Conservation (phyloP, 1,140 invertebrate species). For the Venturia canescens region DNA sequence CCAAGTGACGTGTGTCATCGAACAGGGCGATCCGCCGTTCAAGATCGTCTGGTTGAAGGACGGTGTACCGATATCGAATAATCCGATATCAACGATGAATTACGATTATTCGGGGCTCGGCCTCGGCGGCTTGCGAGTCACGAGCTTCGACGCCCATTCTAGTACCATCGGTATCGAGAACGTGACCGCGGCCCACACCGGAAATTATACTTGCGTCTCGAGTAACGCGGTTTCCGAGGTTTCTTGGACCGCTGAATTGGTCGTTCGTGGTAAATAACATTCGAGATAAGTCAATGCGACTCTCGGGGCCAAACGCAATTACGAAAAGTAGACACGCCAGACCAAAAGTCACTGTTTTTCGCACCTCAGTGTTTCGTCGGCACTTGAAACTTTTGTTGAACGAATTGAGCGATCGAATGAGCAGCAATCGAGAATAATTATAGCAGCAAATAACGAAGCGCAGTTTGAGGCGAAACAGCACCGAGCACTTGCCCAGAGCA, state of each 20-base stretch:
- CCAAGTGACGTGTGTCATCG: slow-evolving; percentile 94
- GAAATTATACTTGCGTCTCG: slow-evolving; percentile 93
- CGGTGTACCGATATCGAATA: slow-evolving; percentile 80
- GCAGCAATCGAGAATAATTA: no score
- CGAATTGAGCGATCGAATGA: background rate
- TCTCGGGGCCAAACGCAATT: background rate
- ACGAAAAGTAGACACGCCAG: slow-evolving; percentile 12
- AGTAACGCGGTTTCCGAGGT: slow-evolving; percentile 89
- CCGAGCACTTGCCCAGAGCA: slow-evolving; percentile 3
- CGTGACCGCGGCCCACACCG: slow-evolving; percentile 88
- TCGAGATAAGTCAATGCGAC: slow-evolving; percentile 15
- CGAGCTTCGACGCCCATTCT: slow-evolving; percentile 89
- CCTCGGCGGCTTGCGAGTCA: slow-evolving; percentile 69
- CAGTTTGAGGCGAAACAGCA: background rate
- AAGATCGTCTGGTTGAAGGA: slow-evolving; percentile 92
- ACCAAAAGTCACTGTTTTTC: background rate
- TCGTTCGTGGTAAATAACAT: slow-evolving; percentile 82
- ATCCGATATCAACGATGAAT: slow-evolving; percentile 75
- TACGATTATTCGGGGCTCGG: slow-evolving; percentile 52
- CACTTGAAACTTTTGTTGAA: background rate
- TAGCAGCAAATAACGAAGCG: background rate
- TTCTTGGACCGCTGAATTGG: slow-evolving; percentile 79
- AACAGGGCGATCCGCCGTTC: slow-evolving; percentile 95
- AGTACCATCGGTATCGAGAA: slow-evolving; percentile 92
- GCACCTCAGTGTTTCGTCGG: background rate